Percentiles rank a stretch among this genome's conserved stretches.
These are phyloP conservation scores for Drosophila buzzatii DNA, from an alignment of 2,888 invertebrate genomes.

Conservation along the genomic window DNA sequence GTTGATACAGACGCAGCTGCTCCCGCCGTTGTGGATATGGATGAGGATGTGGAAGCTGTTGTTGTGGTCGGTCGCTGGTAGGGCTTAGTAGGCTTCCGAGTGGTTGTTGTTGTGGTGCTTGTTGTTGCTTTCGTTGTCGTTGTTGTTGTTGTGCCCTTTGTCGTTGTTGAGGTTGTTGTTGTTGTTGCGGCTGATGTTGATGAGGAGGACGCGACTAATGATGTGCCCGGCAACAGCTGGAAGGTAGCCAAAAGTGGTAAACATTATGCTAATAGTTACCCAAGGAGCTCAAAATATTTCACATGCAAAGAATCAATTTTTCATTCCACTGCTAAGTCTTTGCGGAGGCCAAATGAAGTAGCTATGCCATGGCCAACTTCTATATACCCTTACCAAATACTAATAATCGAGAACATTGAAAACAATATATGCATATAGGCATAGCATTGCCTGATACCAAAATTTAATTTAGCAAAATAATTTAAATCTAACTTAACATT, in stretches of 20 bases:
- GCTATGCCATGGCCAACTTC: slow-evolving; percentile 1
- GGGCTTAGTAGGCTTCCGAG: slow-evolving; percentile 56
- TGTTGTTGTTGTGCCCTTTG: slow-evolving; percentile 57
- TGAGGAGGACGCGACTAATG: slow-evolving; percentile 76
- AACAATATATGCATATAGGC: too few species aligned
- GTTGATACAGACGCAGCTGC: slow-evolving; percentile 63
- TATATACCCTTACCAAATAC: slow-evolving; percentile 25
- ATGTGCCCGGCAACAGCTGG: slow-evolving; percentile 77
- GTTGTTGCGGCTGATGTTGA: slow-evolving; percentile 47
- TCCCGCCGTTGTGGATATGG: slow-evolving; percentile 41
- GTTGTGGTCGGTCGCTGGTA: slow-evolving; percentile 69
- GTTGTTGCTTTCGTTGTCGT: slow-evolving; percentile 67
- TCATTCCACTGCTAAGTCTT: slow-evolving; percentile 77
- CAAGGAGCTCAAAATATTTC: slow-evolving; percentile 61
- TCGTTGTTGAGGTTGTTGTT: slow-evolving; percentile 67
- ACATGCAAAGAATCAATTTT: slow-evolving; percentile 83
- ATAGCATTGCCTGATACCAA: not conserved
- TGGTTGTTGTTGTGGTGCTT: slow-evolving; percentile 53
- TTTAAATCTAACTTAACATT: too few species aligned
- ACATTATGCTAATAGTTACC: slow-evolving; percentile 77
- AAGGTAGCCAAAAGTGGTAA: slow-evolving; percentile 72
- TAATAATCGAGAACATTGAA: not conserved
- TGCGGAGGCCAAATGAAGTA: slow-evolving; percentile 28
- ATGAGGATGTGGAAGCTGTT: slow-evolving; percentile 49
- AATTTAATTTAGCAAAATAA: not conserved